phyloP scores from a whole-genome alignment of 2,113 vertebrate genomes.

The Pyxicephalus adspersus region DNA sequence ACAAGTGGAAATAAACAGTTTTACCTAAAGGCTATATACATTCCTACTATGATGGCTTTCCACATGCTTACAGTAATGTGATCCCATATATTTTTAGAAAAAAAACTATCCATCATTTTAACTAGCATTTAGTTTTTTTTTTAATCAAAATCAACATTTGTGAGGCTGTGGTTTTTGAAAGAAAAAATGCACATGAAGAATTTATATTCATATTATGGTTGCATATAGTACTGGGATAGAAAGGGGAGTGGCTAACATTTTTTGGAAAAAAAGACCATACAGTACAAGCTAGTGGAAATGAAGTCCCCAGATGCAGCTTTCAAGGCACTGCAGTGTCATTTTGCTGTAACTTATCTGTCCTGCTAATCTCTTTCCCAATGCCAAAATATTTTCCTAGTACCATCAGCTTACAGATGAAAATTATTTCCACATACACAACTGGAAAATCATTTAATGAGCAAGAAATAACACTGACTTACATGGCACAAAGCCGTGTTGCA shows the following conservation, averaged over 20 bases:
- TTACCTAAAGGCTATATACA: too few species aligned
- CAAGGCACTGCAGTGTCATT: neutral
- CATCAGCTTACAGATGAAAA: neutral
- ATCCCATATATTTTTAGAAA: too few species aligned
- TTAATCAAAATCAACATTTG: too few species aligned
- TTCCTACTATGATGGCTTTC: too few species aligned
- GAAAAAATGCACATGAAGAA: neutral
- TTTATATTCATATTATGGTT: neutral
- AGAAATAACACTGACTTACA: too few species aligned
- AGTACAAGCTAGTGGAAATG: neutral
- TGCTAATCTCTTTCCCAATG: neutral
- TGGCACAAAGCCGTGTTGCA: too few species aligned
- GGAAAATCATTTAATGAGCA: neutral
- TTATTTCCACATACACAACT: neutral
- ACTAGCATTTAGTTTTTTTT: too few species aligned
- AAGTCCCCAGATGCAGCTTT: neutral
- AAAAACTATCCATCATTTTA: too few species aligned
- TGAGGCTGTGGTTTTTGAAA: too few species aligned
- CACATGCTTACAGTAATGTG: too few species aligned
- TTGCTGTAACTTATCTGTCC: neutral
- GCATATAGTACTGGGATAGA: neutral
- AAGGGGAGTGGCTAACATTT: neutral
- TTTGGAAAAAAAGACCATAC: neutral
- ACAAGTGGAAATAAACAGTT: too few species aligned
- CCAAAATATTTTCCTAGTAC: slow-evolving; percentile 13